Conservation (phyloP, 1,140 invertebrate species). For the Cydia pomonella region DNA sequence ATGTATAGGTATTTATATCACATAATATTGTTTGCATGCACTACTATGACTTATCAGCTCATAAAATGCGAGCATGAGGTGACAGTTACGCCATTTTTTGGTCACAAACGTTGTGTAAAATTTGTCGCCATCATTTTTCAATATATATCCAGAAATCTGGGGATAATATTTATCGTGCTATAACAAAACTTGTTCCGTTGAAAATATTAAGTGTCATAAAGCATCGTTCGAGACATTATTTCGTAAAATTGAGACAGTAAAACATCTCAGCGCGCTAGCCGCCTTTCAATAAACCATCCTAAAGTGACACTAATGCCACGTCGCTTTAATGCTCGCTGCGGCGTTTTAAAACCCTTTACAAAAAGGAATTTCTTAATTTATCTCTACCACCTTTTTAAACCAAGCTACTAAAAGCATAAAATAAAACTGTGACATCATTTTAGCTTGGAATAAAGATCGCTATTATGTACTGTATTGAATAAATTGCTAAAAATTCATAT, state of each 20-base stretch:
- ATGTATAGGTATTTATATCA: no score
- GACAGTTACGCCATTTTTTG: no score
- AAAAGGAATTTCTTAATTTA: constrained; percentile 18
- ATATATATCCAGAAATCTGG: background rate
- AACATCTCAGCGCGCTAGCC: constrained; percentile 43
- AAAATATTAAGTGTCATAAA: constrained; percentile 35
- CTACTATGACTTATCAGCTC: no score
- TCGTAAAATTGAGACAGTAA: constrained; percentile 51
- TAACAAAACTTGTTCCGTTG: background rate
- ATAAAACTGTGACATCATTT: background rate
- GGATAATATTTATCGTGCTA: constrained; percentile 19
- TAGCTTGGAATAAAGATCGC: background rate
- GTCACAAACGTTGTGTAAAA: no score
- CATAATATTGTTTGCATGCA: no score
- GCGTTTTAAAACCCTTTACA: constrained; percentile 28
- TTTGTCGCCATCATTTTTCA: no score
- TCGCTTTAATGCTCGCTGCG: constrained; percentile 46
- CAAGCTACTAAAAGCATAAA: constrained; percentile 5
- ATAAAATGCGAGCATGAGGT: no score
- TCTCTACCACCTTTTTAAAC: constrained; percentile 14
- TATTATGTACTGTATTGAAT: background rate
- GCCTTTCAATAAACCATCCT: constrained; percentile 58
- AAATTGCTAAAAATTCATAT: background rate
- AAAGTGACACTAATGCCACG: constrained; percentile 56
- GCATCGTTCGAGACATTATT: constrained; percentile 44